These are phyloP conservation scores for Eulemur rubriventer DNA, from an alignment of 2,797 vertebrate species.

Conservation along the genomic window DNA sequence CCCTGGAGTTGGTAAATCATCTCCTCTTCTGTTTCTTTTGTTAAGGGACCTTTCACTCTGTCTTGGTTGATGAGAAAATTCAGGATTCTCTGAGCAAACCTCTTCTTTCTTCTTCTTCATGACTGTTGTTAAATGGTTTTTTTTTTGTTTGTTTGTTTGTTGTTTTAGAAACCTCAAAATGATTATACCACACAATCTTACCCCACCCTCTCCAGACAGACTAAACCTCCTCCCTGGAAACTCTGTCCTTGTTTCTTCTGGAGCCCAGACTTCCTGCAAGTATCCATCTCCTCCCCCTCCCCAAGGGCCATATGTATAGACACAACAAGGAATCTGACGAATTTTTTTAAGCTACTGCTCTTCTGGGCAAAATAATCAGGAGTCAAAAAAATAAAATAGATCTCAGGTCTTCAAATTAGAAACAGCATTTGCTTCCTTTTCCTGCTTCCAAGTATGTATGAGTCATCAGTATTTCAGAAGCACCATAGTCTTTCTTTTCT, in stretches of 20 bases:
- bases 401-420: neutral
- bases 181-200: neutral
- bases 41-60: neutral
- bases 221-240: neutral
- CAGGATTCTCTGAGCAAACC: neutral
- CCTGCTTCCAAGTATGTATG: neutral
- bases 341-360: neutral
- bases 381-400: neutral
- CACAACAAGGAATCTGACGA: neutral
- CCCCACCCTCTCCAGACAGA: neutral
- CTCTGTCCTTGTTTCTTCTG: neutral
- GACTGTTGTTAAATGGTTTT: neutral
- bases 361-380: neutral
- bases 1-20: conserved; percentile 3
- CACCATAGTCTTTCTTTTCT: neutral
- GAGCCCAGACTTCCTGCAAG: neutral
- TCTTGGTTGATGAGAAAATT: neutral
- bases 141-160: too few species aligned
- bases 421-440: neutral
- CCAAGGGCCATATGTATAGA: neutral
- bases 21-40: neutral
- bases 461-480: neutral
- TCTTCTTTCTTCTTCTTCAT: neutral
- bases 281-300: neutral
- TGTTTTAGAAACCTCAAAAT: neutral